These are phyloP conservation scores for Oplegnathus fasciatus DNA, from an alignment of 2,113 vertebrate genomes.

Conservation along the genomic window DNA sequence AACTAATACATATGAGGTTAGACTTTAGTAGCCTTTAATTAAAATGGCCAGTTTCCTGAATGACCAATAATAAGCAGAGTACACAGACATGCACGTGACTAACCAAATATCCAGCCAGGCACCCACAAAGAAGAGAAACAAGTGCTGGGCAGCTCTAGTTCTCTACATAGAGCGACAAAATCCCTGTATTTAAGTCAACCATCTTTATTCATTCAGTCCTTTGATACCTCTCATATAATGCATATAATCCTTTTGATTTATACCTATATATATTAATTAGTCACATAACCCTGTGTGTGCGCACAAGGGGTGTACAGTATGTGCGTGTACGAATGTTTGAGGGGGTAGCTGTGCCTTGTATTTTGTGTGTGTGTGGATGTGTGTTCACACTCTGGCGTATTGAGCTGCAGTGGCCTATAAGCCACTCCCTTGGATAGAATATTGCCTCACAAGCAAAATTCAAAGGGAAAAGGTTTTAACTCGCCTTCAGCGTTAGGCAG, in stretches of 20 bases:
- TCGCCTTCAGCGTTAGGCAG: slow-evolving; percentile 64
- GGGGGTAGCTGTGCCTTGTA: background rate
- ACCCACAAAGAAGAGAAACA: background rate
- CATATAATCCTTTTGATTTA: slow-evolving; percentile 66
- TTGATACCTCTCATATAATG: slow-evolving; percentile 45
- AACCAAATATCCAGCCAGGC: background rate
- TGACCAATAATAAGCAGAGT: slow-evolving; percentile 8
- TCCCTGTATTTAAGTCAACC: slow-evolving; percentile 25
- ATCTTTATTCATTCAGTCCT: slow-evolving; percentile 52
- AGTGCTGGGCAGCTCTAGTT: background rate
- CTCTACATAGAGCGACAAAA: slow-evolving; percentile 3
- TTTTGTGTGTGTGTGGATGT: slow-evolving; percentile 17
- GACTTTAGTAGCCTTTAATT: slow-evolving; percentile 11
- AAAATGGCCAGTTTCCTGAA: background rate
- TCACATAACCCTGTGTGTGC: background rate
- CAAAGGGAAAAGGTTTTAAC: slow-evolving; percentile 74
- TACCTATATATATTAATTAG: slow-evolving; percentile 18
- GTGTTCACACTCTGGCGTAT: background rate
- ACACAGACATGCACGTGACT: background rate
- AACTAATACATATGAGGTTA: background rate
- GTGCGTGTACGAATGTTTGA: background rate
- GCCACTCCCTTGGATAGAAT: slow-evolving; percentile 62
- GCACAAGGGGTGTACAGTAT: background rate
- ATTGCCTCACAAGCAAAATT: slow-evolving; percentile 77
- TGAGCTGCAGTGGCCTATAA: slow-evolving; percentile 57